Evolutionary conservation across 2,888 invertebrate genomes (phyloP), one percentile per base, ranked within the genome.

Genomic region (Leptopterna dolabrata): DNA sequence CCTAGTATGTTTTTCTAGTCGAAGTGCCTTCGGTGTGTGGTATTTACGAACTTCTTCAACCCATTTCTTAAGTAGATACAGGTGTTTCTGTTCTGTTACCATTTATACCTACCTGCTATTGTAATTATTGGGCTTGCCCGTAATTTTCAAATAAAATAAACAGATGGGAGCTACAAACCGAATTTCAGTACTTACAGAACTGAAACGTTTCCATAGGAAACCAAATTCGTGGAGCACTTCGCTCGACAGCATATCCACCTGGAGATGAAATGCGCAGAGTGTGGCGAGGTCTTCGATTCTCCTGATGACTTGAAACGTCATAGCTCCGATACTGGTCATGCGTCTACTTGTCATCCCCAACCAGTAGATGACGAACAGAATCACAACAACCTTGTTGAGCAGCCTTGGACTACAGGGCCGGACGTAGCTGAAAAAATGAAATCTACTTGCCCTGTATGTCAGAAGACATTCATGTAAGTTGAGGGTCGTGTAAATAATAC

Each of bases 141-240:
- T n/a, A n/a, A n/a, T n/a, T n/a, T n/a, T n/a, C n/a, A n/a, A n/a
- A n/a, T n/a, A n/a, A n/a, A n/a, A n/a, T n/a, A n/a, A n/a, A n/a
- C n/a, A n/a, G n/a, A n/a, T n/a, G n/a, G n/a, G n/a, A n/a, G n/a
- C n/a, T n/a, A n/a, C n/a, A n/a, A n/a, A n/a, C n/a, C n/a, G n/a
- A n/a, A n/a, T n/a, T n/a, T n/a, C n/a, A n/a, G n/a, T n/a, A n/a
- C n/a, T n/a, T n/a, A n/a, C n/a, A n/a, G n/a, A n/a, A n/a, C 36
- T 36, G 7, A 36, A 36, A 36, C 36, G 7, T 36, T 70, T 83
- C 14, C n/a, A 3, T 76, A 86, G 76, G 86, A 86, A 55, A 19
- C 29, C 14, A 76, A 86, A 86, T 86, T 86, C n/a, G 76, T 86
- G 29, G 36, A 41, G 13, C 86, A 86, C 76, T 27, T 51, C n/a